Base-by-base conservation (phyloP, 2,888 invertebrate genomes). In the Daptonema setosum region DNA sequence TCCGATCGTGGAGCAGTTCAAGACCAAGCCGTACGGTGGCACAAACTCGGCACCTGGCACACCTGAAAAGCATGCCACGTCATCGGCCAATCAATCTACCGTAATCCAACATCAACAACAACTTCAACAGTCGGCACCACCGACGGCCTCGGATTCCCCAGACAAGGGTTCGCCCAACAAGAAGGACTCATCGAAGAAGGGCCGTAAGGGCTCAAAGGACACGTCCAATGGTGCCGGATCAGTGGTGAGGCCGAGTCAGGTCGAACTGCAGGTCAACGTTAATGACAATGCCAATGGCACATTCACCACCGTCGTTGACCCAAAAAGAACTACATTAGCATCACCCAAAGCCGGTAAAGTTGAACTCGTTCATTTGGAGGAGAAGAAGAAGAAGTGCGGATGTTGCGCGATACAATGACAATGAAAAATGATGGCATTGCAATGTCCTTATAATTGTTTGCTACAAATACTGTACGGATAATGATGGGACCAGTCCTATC, bases 1-100 rank as follows among this genome's bases (percentile, higher is more conserved):
- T 54, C 69, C 69, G 20, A 69, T 69, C 41, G 69, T 69, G 30
- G 67, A 70, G 54, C 64, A 65, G 35, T 69, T 68, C 59, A 60
- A 65, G 2, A 65, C 64, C 53, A 62, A 64, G 28, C 68, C 68
- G 41, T 68, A 57, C 54, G 61, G 35, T 62, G 35, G 60, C 29
- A 56, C 58, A 30, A 59, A 60, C 52, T 61, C 61, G 17, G 61
- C 63, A 24, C 50, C 60, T n/a, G 11, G 17, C 8, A 14, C 45
- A 3, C 45, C 45, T 5, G n/a, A 5, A 3, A 45, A 45, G 22
- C n/a, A n/a, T n/a, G n/a, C n/a, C n/a, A n/a, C n/a, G n/a, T n/a
- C n/a, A n/a, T n/a, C n/a, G n/a, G n/a, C n/a, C n/a, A n/a, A n/a
- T n/a, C n/a, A n/a, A n/a, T n/a, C n/a, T n/a, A n/a, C n/a, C n/a